phyloP scores from a whole-genome alignment of 2,113 vertebrate species.

The Alces alces region DNA sequence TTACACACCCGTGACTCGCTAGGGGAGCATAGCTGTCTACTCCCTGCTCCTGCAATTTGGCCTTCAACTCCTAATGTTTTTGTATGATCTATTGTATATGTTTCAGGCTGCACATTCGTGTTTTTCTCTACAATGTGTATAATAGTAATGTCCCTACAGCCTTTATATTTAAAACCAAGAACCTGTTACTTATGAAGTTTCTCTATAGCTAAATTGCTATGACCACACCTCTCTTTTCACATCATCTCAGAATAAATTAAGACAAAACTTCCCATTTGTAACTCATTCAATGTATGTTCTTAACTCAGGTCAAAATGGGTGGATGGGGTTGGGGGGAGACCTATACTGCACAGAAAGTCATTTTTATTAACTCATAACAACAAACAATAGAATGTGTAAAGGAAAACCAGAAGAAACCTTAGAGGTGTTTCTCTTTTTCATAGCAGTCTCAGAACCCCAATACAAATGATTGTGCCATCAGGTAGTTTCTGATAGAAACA shows the following conservation, averaged over 20 bases:
- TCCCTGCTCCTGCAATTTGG: too few species aligned
- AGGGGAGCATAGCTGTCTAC: rapidly evolving
- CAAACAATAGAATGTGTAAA: background rate
- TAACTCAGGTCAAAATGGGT: background rate
- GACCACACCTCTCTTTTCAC: background rate
- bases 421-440: background rate
- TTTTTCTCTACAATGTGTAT: background rate
- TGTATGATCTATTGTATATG: rapidly evolving
- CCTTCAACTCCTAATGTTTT: background rate
- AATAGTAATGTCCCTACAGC: background rate
- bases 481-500: background rate
- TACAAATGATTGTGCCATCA: background rate
- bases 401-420: background rate
- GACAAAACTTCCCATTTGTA: background rate
- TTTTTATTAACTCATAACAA: background rate
- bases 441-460: background rate
- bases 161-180: background rate
- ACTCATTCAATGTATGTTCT: background rate
- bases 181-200: background rate
- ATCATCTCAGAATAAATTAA: background rate
- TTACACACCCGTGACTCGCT: too few species aligned
- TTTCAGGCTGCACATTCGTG: background rate
- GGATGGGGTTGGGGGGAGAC: too few species aligned
- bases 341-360: background rate
- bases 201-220: background rate